These are phyloP conservation scores for Chelonus insularis DNA, from an alignment of 1,140 invertebrate species.

Conservation along the genomic window DNA sequence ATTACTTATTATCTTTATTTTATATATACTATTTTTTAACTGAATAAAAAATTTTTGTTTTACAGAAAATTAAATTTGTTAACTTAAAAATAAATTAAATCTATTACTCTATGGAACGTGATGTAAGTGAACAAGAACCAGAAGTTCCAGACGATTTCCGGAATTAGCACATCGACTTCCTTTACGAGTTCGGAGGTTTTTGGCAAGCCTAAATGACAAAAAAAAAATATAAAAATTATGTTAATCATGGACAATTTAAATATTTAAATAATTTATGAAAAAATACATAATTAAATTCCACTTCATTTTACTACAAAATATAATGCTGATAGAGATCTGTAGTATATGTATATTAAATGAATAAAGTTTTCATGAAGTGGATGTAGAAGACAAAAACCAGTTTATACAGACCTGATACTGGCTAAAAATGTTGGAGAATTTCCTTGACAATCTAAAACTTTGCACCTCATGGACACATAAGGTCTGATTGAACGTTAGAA, in stretches of 20 bases:
- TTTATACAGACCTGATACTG: slow-evolving; percentile 49
- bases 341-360: background rate
- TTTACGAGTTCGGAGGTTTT: slow-evolving; percentile 73
- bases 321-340: too few relatives aligned
- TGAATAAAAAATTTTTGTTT: background rate
- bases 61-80: background rate
- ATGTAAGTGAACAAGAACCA: slow-evolving; percentile 77
- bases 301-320: too few relatives aligned
- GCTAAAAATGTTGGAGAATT: slow-evolving; percentile 54
- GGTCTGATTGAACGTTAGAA: slow-evolving; percentile 26
- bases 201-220: slow-evolving; percentile 68
- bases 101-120: slow-evolving; percentile 74
- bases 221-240: background rate
- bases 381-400: background rate
- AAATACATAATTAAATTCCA: slow-evolving; percentile 1
- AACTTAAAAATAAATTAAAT: background rate
- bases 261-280: background rate
- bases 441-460: slow-evolving; percentile 56
- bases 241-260: background rate
- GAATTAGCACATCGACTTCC: slow-evolving; percentile 76
- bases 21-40: too few relatives aligned
- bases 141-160: slow-evolving; percentile 76
- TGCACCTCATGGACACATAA: slow-evolving; percentile 60
- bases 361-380: background rate
- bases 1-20: too few relatives aligned